phyloP scores from a whole-genome alignment of 2,888 invertebrate species.

The Ophraella communa region DNA sequence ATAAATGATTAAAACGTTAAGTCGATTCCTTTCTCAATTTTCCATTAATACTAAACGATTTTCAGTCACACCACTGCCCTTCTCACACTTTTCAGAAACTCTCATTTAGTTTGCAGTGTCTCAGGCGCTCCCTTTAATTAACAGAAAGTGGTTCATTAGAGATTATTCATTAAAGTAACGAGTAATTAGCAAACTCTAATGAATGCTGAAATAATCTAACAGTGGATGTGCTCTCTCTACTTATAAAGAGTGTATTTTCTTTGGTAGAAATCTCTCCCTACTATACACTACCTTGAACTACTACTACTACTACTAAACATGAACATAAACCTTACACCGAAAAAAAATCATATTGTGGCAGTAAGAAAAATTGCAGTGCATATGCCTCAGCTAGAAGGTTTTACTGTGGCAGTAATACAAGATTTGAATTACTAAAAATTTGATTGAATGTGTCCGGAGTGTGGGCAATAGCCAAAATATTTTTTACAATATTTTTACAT shows the following conservation, averaged over 20 bases:
- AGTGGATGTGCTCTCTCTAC: conserved; percentile 56
- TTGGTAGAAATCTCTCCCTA: conserved; percentile 39
- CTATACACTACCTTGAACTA: conserved; percentile 23
- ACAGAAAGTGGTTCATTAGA: conserved; percentile 91
- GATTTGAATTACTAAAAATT: no score
- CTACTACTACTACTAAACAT: no score
- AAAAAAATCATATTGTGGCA: no score
- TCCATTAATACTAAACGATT: background rate
- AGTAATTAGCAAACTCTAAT: conserved; percentile 89
- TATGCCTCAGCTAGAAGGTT: no score
- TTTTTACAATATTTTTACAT: no score
- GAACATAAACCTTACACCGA: no score
- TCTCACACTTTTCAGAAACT: conserved; percentile 53
- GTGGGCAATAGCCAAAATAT: no score
- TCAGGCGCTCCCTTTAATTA: conserved; percentile 75
- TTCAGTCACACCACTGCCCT: conserved; percentile 33
- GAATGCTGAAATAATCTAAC: conserved; percentile 81
- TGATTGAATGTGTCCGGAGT: no score
- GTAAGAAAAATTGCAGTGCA: no score
- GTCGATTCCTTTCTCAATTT: background rate
- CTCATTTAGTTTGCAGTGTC: conserved; percentile 56
- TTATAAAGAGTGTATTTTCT: conserved; percentile 51
- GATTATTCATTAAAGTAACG: conserved; percentile 90
- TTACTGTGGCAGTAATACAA: no score
- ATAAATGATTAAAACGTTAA: no score